These are phyloP conservation scores for Cheilosia vulpina DNA, from an alignment of 2,888 invertebrate species.

Conservation along the genomic window DNA sequence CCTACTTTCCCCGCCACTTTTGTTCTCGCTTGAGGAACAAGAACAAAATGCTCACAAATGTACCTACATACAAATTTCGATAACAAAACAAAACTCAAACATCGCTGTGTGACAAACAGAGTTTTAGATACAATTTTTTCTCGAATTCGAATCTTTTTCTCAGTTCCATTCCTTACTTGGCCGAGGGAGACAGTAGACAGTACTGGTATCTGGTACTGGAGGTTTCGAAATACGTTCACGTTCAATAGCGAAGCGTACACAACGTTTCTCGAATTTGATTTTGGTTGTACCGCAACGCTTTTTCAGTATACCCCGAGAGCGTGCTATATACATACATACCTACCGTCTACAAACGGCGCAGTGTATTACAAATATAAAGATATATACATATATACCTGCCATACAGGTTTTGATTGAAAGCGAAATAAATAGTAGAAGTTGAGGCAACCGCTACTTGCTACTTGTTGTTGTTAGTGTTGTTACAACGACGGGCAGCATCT, in stretches of 20 bases:
- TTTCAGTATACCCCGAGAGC: neutral
- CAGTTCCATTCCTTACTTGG: conserved; percentile 35
- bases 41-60: conserved; percentile 15
- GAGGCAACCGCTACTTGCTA: conserved; percentile 24
- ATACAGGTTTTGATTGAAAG: conserved; percentile 52
- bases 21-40: conserved; percentile 6
- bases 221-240: conserved; percentile 24
- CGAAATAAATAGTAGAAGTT: conserved; percentile 18
- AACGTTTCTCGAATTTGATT: neutral
- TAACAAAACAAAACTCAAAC: conserved; percentile 64
- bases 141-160: conserved; percentile 12
- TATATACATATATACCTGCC: neutral
- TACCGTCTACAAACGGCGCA: neutral
- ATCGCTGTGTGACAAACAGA: conserved; percentile 18
- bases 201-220: neutral
- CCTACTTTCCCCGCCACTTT: neutral
- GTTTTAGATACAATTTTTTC: conserved; percentile 13
- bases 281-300: conserved; percentile 7
- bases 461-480: neutral
- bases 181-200: conserved; percentile 9
- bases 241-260: too few species aligned
- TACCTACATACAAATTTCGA: conserved; percentile 22
- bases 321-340: neutral
- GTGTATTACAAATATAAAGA: neutral
- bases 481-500: conserved; percentile 33